phyloP scores from a whole-genome alignment of 2,888 invertebrate species.

The Chrysomela aeneicollis region DNA sequence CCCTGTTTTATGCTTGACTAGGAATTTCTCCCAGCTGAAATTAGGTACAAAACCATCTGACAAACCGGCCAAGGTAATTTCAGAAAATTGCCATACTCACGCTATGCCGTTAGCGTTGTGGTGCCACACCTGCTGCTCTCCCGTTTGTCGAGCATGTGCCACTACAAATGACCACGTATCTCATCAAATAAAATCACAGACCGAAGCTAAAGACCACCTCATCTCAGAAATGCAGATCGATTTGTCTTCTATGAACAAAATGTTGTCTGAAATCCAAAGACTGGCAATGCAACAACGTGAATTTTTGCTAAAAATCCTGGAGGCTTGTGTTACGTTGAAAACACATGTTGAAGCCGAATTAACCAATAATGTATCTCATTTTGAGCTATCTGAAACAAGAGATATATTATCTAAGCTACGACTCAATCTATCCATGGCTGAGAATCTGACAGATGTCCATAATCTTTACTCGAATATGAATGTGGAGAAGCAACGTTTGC shows the following conservation, averaged over 20 bases:
- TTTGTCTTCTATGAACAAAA: constrained; percentile 72
- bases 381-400: constrained; percentile 72
- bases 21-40: constrained; percentile 69
- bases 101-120: constrained; percentile 76
- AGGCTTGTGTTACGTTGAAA: constrained; percentile 77
- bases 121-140: constrained; percentile 72
- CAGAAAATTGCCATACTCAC: constrained; percentile 75
- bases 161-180: constrained; percentile 71
- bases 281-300: constrained; percentile 75
- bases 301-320: constrained; percentile 75
- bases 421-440: constrained; percentile 67
- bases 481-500: constrained; percentile 72
- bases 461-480: constrained; percentile 69
- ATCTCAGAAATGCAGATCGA: constrained; percentile 75
- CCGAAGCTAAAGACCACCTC: constrained; percentile 51
- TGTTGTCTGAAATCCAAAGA: constrained; percentile 75
- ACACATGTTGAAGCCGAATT: constrained; percentile 79
- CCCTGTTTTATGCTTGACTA: constrained; percentile 72
- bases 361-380: constrained; percentile 71
- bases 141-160: constrained; percentile 74
- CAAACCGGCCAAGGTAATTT: constrained; percentile 54
- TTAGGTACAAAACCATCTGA: constrained; percentile 58
- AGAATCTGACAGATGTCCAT: constrained; percentile 68
- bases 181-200: constrained; percentile 74
- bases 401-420: constrained; percentile 70